These are phyloP conservation scores for Chelonus formosanus DNA, from an alignment of 2,888 invertebrate genomes.

Conservation along the genomic window DNA sequence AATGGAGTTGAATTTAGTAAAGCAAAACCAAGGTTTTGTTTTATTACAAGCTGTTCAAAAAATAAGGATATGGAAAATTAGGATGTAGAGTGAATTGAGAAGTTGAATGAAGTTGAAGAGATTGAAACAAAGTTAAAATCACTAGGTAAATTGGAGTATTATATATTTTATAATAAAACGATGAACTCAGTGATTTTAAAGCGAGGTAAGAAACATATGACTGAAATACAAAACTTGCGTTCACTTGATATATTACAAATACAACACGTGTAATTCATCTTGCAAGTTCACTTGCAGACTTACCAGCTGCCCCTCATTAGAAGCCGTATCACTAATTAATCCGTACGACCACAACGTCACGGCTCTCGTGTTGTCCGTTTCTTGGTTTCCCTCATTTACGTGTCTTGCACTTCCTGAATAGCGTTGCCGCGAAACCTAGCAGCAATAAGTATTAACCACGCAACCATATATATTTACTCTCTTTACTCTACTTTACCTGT, in stretches of 20 bases:
- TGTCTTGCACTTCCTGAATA: slow-evolving; percentile 40
- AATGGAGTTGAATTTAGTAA: no score
- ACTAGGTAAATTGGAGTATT: no score
- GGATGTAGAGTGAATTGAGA: no score
- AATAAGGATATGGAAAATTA: no score
- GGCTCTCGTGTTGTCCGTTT: slow-evolving; percentile 61
- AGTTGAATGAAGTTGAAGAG: no score
- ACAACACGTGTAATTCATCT: slow-evolving; percentile 40
- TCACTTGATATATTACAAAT: neutral
- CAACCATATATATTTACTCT: slow-evolving; percentile 33
- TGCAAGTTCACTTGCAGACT: slow-evolving; percentile 51
- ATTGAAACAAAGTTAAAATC: no score
- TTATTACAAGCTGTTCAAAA: no score
- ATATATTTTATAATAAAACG: no score
- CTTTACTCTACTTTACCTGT: slow-evolving; percentile 36
- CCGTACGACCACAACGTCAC: slow-evolving; percentile 61
- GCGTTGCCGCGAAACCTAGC: slow-evolving; percentile 31
- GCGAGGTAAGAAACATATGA: no score
- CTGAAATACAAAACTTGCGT: no score
- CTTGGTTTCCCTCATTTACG: slow-evolving; percentile 45
- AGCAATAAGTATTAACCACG: slow-evolving; percentile 35
- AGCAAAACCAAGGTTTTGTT: no score
- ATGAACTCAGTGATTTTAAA: no score
- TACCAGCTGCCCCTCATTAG: slow-evolving; percentile 64
- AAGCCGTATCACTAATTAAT: slow-evolving; percentile 65